A percentile compares a stretch with the other conserved stretches of the same genome.
Conservation (phyloP, 1,140 invertebrate species). For the Pinna nobilis region DNA sequence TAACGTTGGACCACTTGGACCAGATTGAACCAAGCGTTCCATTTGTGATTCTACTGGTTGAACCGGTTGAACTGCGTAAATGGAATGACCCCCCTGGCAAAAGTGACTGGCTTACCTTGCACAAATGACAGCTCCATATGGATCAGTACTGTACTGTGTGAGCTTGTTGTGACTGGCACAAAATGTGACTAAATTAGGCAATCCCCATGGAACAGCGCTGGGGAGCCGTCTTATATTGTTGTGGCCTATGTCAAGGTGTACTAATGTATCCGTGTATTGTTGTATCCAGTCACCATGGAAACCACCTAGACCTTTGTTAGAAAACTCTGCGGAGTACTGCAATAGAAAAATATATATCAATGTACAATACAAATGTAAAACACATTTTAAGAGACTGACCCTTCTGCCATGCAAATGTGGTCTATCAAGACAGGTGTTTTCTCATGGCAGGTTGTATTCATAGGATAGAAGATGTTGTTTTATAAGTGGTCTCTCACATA, state of each 20-base stretch:
- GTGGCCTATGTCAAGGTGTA: constrained; percentile 47
- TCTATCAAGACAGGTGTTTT: too few relatives aligned
- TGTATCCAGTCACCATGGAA: constrained; percentile 42
- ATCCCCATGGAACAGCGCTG: constrained; percentile 49
- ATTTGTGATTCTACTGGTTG: too few relatives aligned
- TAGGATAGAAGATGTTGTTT: too few relatives aligned
- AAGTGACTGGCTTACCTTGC: constrained; percentile 30
- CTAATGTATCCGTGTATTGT: constrained; percentile 30
- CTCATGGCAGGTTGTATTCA: too few relatives aligned
- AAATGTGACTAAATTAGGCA: constrained; percentile 44
- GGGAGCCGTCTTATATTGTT: constrained; percentile 50
- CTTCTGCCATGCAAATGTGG: too few relatives aligned
- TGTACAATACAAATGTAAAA: background rate
- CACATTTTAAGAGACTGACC: background rate
- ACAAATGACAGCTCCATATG: constrained; percentile 11
- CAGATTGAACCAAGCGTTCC: too few relatives aligned
- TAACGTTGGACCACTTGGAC: too few relatives aligned
- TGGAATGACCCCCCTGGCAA: too few relatives aligned
- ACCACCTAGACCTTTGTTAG: constrained; percentile 17
- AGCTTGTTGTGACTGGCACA: constrained; percentile 49
- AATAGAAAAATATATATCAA: background rate
- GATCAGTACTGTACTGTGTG: constrained; percentile 3
- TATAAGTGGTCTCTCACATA: too few relatives aligned
- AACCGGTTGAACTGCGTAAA: too few relatives aligned
- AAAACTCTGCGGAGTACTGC: constrained; percentile 5